Evolutionary conservation across 30 jellyfish, hydroid and myxozoan genomes (phyloP), one percentile per base, ranked within the genome.

Genomic region (Calvadosia cruxmelitensis): DNA sequence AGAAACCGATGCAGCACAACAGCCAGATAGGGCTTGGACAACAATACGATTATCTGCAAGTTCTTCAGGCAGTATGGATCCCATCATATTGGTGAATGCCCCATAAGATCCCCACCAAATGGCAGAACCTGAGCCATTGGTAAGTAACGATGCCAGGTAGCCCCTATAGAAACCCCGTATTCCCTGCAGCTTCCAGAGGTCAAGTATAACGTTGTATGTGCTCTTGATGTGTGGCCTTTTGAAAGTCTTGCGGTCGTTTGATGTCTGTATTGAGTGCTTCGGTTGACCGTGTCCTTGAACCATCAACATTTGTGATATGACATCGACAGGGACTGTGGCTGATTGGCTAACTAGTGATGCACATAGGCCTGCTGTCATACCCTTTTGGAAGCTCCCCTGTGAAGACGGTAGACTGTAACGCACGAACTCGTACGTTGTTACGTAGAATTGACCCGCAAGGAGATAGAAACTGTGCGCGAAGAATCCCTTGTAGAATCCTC

Each of bases 21-120:
- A 84, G 16, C 98, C 98, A 50, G 91, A 70, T 27, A 89, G 30
- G 3, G 85, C 95, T 73, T 81, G 94, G 27, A 89, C 75, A 31
- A 79, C 74, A 50, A 81, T 68, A 42, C 57, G 57, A 10, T 42
- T 42, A 34, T 89, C 80, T 34, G 95, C 86, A 51, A 83, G 71
- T 3, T 77, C 93, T 0, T 33, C 72, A 12, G 98, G 92, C 20
- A 70, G n/a, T 34, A 77, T 5, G 10, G 74, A 83, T 2, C 83
- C 83, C 26, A 68, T 31, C 10, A 89, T 50, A 31, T 73, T 75
- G 15, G 95, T 82, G 64, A 74, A 89, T 49, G 68, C 61, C 3
- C 93, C 93, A 77, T 89, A 89, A 3, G 98, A 72, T 27, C 85
- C 93, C 98, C 98, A 89, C 98, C 98, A 89, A 16, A 89, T 80